Evolutionary conservation across 2,888 invertebrate species (phyloP), one percentile per base, ranked within the genome.

Genomic region (Mimachlamys varia): DNA sequence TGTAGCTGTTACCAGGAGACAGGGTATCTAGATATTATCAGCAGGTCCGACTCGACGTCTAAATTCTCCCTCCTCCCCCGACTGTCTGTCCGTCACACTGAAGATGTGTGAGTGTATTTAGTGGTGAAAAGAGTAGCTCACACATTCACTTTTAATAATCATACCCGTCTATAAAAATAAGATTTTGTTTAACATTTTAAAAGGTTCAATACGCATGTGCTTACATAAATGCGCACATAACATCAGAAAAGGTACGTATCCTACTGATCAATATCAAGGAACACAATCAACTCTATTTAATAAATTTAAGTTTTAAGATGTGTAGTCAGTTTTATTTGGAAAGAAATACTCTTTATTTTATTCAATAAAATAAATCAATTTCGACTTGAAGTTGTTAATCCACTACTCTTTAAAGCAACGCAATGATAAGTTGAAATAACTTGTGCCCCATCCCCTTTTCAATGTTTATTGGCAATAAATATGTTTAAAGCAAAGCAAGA

Each of bases 21-120:
- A 88, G 58, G 53, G 87, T n/a, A 33, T 90, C 49, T 33, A 88
- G 88, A 88, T 88, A 50, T 27, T 88, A 88, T 88, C 88, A 4
- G 3, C 1, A 22, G 88, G 50, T 88, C 49, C 53, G 27, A 50
- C 50, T 88, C 88, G 88, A 50, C 50, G 50, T 50, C 49, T 88
- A 50, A 88, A 44, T 27, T n/a, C 49, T 27, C 53, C 88, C 49
- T 22, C 49, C 27, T 10, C 88, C 27, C 88, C 49, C 27, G 7
- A n/a, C 27, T 49, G 88, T 50, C 88, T 38, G 27, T 19, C 88
- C 53, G 22, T 49, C 76, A 76, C 53, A 53, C 12, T 53, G 15
- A 53, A 17, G 53, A 53, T 27, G 76, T 33, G 22, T 27, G 27
- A 76, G 33, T 76, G 33, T 76, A 76, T 76, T 76, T 76, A 62